phyloP scores from a whole-genome alignment of 1,140 invertebrate genomes.

The Scaptodrosophila lebanonensis region DNA sequence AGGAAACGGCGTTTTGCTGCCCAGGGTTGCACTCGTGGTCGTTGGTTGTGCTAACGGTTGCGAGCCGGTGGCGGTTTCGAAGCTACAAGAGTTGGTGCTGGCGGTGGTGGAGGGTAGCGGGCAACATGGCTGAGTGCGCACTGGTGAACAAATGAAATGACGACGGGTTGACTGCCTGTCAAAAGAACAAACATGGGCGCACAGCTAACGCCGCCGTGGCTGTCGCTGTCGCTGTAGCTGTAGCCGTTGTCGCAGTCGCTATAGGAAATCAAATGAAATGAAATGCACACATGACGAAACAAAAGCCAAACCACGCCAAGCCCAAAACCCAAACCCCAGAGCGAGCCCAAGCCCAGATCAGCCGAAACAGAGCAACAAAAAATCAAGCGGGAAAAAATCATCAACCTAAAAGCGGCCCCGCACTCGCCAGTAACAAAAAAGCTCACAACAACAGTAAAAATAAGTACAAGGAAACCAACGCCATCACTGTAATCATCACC shows the following conservation, averaged over 20 bases:
- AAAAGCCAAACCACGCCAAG: slow-evolving; percentile 63
- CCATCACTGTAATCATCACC: slow-evolving; percentile 75
- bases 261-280: slow-evolving; percentile 76
- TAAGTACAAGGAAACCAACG: slow-evolving; percentile 57
- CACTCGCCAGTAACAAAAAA: slow-evolving; percentile 53
- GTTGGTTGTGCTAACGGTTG: slow-evolving; percentile 28
- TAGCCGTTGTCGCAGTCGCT: slow-evolving; percentile 28
- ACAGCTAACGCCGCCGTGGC: slow-evolving; percentile 44
- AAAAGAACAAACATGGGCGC: slow-evolving; percentile 77
- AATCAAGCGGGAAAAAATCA: slow-evolving; percentile 44
- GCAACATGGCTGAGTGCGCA: slow-evolving; percentile 70
- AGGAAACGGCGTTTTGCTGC: slow-evolving; percentile 69
- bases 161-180: slow-evolving; percentile 77
- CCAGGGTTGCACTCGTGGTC: slow-evolving; percentile 18
- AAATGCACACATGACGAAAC: slow-evolving; percentile 72
- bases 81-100: slow-evolving; percentile 8
- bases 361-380: slow-evolving; percentile 27
- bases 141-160: slow-evolving; percentile 77
- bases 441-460: slow-evolving; percentile 52
- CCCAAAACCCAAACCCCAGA: slow-evolving; percentile 27
- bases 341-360: slow-evolving; percentile 21
- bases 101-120: slow-evolving; percentile 42
- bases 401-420: slow-evolving; percentile 60
- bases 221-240: slow-evolving; percentile 7
- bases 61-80: slow-evolving; percentile 11